Percentiles rank a stretch among this genome's conserved stretches.
phyloP scores from a whole-genome alignment of 2,113 vertebrate species.

The Myotis brandtii region DNA sequence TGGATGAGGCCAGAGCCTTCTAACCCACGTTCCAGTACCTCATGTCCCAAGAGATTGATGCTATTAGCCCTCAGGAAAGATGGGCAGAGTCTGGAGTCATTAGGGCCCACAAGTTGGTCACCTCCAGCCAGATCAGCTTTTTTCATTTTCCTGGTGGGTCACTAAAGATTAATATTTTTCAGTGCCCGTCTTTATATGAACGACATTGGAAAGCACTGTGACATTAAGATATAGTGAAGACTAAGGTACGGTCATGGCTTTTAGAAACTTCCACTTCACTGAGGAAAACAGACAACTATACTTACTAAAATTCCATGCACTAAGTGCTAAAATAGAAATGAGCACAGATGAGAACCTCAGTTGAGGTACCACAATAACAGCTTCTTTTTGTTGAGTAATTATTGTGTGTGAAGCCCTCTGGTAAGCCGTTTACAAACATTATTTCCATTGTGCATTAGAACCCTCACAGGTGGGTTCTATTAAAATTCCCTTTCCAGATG shows the following conservation, averaged over 20 bases:
- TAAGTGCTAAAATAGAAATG: neutral
- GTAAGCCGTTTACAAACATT: neutral
- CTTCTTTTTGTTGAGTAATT: neutral
- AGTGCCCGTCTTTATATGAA: neutral
- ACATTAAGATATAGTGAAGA: neutral
- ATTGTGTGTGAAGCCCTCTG: neutral
- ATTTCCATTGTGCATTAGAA: neutral
- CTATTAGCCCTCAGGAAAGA: neutral
- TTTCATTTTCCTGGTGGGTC: neutral
- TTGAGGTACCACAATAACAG: neutral
- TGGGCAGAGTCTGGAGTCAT: neutral
- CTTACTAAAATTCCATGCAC: neutral
- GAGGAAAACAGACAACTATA: neutral
- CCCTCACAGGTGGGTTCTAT: neutral
- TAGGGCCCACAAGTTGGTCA: neutral
- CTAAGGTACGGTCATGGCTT: neutral
- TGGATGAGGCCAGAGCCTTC: neutral
- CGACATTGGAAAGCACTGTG: neutral
- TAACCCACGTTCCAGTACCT: neutral
- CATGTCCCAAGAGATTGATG: neutral
- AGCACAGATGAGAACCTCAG: neutral
- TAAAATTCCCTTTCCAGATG: neutral
- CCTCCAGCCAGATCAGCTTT: neutral
- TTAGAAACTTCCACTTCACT: neutral
- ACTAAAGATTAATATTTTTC: slow-evolving; percentile 19